Evolutionary conservation across 2,797 vertebrate species (phyloP), one percentile per base, ranked within the genome.

Genomic region (Odontamblyopus rebecca): DNA sequence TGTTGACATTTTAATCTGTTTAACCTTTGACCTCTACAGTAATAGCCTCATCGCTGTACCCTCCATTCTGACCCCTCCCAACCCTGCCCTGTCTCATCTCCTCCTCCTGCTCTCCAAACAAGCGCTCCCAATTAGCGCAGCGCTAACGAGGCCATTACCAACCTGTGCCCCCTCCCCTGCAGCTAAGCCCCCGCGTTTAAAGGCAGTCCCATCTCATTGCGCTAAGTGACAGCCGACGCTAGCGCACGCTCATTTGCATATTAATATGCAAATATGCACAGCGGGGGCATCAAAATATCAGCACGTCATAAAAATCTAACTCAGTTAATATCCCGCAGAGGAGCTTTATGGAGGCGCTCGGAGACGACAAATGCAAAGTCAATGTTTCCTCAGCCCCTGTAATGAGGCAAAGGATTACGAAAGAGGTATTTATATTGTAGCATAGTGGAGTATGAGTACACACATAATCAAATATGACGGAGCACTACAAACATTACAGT

Each of bases 61-160:
- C 85, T 67, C 65, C 23, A 81, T 23, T 35, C 69, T 66, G 44
- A 16, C 3, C 38, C 2, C 16, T 62, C 26, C 23, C 38, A 44
- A 41, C 62, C 5, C 6, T 64, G 4, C 29, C 54, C 6, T 26
- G 19, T 67, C 51, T 73, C 4, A 26, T 59, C 72, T 9, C 77
- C 78, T 74, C n/a, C 13, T 69, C 61, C 68, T 71, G 72, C 50
- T 32, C 74, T 84, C 81, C 79, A 71, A 84, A 89, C 82, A 79
- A 82, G 68, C 41, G n/a, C 82, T 80, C 64, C 72, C 81, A 83
- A 85, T 91, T 89, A 92, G 77, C 82, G 53, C 69, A 7, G 6
- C 8, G 61, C 84, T 86, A 89, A 86, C 68, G 79, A 90, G 82
- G 83, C 77, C 79, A 59, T 93, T 92, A 88, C 81, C 89, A 88